Base-by-base conservation (phyloP, 2,113 vertebrate genomes). In the Cephalopterus ornatus region DNA sequence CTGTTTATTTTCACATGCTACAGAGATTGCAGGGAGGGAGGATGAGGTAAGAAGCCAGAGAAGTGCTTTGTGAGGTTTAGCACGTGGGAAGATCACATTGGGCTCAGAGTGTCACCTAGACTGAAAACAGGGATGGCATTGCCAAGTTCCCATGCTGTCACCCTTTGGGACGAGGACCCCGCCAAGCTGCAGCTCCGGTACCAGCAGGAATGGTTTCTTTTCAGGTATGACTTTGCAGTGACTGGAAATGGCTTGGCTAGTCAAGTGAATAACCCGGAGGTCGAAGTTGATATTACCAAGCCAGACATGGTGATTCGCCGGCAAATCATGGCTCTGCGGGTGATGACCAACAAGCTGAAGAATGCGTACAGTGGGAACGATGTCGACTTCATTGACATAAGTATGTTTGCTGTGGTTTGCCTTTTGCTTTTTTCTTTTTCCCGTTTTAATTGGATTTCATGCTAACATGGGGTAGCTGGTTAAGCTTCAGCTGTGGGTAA, bases 301-400 rank as follows among this genome's bases (percentile, higher is more conserved):
- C 99, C 98, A 8, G 99, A 99, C 88, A 96, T 98, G 33, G 89
- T 99, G 95, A 99, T 99, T 92, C 99, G 99, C 62, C 98, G 98
- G 90, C 99, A 99, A 90, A 99, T 99, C 70, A 98, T 99, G 85
- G 98, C 97, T 50, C 97, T 99, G 85, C 98, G 98, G 71, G 98
- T 99, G 88, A 99, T 99, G 99, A 99, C 99, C 52, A 99, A 96
- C 95, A 98, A 99, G 98, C 98, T 99, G 93, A 99, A 99, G 97
- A 99, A 98, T 1, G 99, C 99, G 0, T 98, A 99, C 97, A 99
- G 98, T 14, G 99, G 99, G 71, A 98, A 99, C 0, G 99, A 99
- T 18, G 98, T 99, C 8, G 98, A 98, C 97, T 99, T 99, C 53
- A 81, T 98, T 19, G 99, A 98, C 21, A 98, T 76, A 55, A 99